These are phyloP conservation scores for Leptonema lineaticorne DNA, from an alignment of 1,140 invertebrate genomes.

Conservation along the genomic window DNA sequence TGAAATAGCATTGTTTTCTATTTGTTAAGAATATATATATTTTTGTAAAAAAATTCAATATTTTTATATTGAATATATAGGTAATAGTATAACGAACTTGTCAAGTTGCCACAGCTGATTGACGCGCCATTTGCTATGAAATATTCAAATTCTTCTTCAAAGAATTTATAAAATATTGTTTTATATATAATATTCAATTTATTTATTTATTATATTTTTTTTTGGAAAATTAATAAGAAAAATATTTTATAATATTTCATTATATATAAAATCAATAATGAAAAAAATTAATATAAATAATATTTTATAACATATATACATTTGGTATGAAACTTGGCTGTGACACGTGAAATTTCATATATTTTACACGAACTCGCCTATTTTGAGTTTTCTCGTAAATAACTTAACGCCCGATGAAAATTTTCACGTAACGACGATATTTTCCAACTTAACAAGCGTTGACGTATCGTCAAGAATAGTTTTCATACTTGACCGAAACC, in stretches of 20 bases:
- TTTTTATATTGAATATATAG: constrained; percentile 1
- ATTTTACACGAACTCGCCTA: not conserved
- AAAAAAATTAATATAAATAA: too few species aligned
- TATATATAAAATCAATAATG: too few species aligned
- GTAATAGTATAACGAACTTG: constrained; percentile 6
- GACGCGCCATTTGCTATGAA: constrained; percentile 19
- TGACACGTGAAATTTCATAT: not conserved
- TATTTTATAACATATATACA: too few species aligned
- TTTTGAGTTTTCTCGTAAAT: constrained; percentile 19
- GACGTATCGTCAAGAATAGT: constrained; percentile 13
- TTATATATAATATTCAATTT: too few species aligned
- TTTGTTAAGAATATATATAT: not conserved
- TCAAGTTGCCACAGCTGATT: constrained; percentile 23
- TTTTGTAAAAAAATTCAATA: not conserved
- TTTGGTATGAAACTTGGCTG: too few species aligned
- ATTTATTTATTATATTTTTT: too few species aligned
- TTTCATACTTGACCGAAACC: constrained; percentile 5
- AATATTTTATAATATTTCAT: too few species aligned
- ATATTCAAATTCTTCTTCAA: not conserved
- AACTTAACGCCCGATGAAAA: constrained; percentile 22
- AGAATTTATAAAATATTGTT: too few species aligned
- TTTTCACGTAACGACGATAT: constrained; percentile 6
- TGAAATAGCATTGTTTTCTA: not conserved
- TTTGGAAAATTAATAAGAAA: too few species aligned
- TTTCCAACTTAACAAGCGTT: constrained; percentile 2